A percentile compares a stretch with the other conserved stretches of the same genome.
These are phyloP conservation scores for Taeniopygia guttata DNA, from an alignment of 2,797 vertebrate genomes.

Conservation along the genomic window DNA sequence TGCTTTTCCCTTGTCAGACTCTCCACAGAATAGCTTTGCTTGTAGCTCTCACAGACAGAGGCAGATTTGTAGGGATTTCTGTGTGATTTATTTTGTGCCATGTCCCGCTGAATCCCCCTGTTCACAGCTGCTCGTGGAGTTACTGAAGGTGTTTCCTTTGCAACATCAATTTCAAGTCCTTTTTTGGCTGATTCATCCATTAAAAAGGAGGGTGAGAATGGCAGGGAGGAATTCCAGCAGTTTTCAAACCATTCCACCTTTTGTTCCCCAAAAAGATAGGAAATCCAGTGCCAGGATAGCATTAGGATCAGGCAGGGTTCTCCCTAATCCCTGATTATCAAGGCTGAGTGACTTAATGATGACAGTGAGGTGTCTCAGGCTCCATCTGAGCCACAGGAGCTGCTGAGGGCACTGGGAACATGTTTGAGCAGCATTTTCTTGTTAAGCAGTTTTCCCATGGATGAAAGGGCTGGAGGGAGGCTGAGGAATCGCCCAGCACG, in stretches of 20 bases:
- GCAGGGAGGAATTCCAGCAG: neutral
- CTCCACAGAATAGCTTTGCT: slow-evolving; percentile 92
- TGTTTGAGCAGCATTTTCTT: neutral
- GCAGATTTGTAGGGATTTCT: slow-evolving; percentile 94
- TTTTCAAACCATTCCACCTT: neutral
- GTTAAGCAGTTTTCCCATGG: neutral
- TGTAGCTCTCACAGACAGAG: slow-evolving; percentile 93
- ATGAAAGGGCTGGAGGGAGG: neutral
- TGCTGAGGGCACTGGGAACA: neutral
- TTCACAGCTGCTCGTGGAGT: slow-evolving; percentile 87
- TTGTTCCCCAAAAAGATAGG: neutral
- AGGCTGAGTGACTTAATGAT: neutral
- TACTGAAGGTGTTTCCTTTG: slow-evolving; percentile 61
- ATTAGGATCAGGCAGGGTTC: neutral
- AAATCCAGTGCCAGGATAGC: neutral
- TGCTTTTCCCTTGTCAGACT: slow-evolving; percentile 82
- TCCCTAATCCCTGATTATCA: neutral
- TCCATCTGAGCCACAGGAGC: neutral
- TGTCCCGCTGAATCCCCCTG: slow-evolving; percentile 72
- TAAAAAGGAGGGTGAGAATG: neutral
- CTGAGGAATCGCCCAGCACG: neutral
- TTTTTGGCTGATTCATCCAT: neutral
- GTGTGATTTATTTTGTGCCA: slow-evolving; percentile 75
- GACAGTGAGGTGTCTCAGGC: neutral
- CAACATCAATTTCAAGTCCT: slow-evolving; percentile 9